These are phyloP conservation scores for Edolisoma coerulescens DNA, from an alignment of 2,113 vertebrate genomes.

Conservation along the genomic window DNA sequence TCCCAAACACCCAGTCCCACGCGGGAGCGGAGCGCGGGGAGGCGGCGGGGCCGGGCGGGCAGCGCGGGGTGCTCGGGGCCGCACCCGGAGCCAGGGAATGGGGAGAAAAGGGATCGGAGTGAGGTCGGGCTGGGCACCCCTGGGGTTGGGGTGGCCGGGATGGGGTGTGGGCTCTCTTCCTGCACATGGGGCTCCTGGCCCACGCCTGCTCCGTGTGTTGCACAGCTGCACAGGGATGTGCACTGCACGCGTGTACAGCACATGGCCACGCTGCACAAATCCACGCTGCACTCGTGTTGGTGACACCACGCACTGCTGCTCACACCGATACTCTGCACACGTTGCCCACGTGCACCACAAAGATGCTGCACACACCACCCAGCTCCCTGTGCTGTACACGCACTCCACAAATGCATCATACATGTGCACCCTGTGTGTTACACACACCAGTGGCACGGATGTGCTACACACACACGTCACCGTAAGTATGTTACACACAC, in stretches of 20 bases:
- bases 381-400: accelerated
- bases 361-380: accelerated
- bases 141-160: too few relatives aligned
- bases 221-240: background rate
- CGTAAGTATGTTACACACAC: accelerated
- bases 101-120: accelerated
- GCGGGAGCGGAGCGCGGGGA: background rate
- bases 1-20: background rate
- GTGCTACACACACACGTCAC: accelerated
- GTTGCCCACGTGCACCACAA: accelerated
- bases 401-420: accelerated
- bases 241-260: accelerated
- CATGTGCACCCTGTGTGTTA: accelerated
- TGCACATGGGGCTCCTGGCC: accelerated
- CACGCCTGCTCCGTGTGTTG: accelerated
- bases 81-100: background rate
- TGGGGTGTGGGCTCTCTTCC: background rate
- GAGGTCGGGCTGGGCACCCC: background rate
- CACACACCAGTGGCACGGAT: accelerated
- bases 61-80: background rate
- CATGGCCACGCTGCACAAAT: background rate
- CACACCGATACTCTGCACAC: accelerated
- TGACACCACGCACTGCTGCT: background rate
- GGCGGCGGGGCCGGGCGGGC: background rate
- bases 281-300: background rate